Evolutionary conservation across 2,888 invertebrate species (phyloP).

Genomic region (Acheta domesticus): DNA sequence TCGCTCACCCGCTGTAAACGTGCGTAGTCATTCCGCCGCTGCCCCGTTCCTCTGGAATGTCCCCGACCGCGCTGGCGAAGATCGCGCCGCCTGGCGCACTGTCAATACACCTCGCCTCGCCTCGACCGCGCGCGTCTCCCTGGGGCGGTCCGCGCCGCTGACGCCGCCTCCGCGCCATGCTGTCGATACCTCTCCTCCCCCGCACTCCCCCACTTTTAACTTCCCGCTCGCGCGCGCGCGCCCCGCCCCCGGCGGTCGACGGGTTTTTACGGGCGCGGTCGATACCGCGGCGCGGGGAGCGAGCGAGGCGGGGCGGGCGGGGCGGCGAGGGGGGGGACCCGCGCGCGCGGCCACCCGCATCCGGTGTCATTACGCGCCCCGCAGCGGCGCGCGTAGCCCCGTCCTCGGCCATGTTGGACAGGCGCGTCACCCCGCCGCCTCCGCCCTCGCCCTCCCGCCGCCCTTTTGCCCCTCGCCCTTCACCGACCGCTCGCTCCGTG

Average conservation of each 20-base stretch:
- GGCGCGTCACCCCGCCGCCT: not conserved
- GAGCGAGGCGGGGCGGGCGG: not conserved
- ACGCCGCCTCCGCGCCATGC: not conserved
- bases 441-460: too few relatives aligned
- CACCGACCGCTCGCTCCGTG: not conserved
- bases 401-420: not conserved
- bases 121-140: not conserved
- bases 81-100: not conserved
- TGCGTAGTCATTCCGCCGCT: not conserved
- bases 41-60: not conserved
- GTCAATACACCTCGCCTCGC: not conserved
- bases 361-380: not conserved
- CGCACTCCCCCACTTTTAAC: not conserved
- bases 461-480: too few relatives aligned
- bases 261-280: not conserved
- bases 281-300: not conserved
- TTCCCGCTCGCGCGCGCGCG: not conserved
- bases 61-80: not conserved
- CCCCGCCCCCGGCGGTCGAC: not conserved
- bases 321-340: not conserved
- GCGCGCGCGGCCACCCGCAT: not conserved
- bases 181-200: not conserved
- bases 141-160: not conserved
- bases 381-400: not conserved
- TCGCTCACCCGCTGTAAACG: too few relatives aligned